Percentiles rank a stretch among this genome's conserved stretches.
These are phyloP conservation scores for Acanthaster planci DNA, from an alignment of 35 echinoderm and acorn worm genomes.

Conservation along the genomic window DNA sequence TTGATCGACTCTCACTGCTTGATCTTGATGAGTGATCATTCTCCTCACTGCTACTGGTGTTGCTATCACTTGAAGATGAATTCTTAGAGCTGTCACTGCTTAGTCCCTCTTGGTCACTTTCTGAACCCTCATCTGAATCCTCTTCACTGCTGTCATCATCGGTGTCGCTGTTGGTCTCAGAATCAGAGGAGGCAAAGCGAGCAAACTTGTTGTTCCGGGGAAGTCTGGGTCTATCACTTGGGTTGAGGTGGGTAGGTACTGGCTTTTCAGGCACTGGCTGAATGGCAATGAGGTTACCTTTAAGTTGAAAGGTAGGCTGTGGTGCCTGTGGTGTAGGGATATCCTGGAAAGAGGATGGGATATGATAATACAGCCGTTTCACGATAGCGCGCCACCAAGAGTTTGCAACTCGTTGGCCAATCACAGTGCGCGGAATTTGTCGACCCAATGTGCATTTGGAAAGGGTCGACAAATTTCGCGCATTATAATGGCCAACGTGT, in stretches of 20 bases:
- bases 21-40: slow-evolving; percentile 17
- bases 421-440: too few relatives aligned
- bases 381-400: too few relatives aligned
- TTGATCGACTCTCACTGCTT: not conserved
- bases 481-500: too few relatives aligned
- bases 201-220: slow-evolving; percentile 62
- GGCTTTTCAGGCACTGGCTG: slow-evolving; percentile 44
- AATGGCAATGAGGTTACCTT: slow-evolving; percentile 80
- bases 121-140: not conserved
- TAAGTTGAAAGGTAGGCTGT: slow-evolving; percentile 43
- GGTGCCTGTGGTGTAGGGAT: slow-evolving; percentile 41
- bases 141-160: slow-evolving; percentile 50
- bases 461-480: too few relatives aligned
- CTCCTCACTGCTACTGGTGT: slow-evolving; percentile 19
- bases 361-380: too few relatives aligned
- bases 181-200: slow-evolving; percentile 69
- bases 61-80: not conserved
- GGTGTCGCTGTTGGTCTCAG: slow-evolving; percentile 49
- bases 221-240: slow-evolving; percentile 9
- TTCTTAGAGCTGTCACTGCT: not conserved
- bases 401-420: too few relatives aligned
- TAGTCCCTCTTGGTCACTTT: not conserved
- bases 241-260: not conserved
- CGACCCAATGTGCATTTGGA: too few relatives aligned
- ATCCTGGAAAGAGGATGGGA: not conserved